These are phyloP conservation scores for Rhadinocentrus ornatus DNA, from an alignment of 2,797 vertebrate species.

Conservation along the genomic window DNA sequence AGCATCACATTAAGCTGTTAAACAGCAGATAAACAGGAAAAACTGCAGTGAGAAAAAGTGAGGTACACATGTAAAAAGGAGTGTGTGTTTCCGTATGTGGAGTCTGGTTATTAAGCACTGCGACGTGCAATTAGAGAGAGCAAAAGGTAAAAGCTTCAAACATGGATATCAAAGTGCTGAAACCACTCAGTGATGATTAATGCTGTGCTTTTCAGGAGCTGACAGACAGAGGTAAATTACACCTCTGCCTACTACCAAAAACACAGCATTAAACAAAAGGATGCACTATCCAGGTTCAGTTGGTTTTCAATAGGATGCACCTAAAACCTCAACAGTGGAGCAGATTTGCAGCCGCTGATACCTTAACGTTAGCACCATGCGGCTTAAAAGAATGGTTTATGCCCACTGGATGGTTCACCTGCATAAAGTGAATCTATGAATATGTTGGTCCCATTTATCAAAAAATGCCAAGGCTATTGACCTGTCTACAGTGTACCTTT, in stretches of 20 bases:
- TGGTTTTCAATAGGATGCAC: conserved; percentile 10
- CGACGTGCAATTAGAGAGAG: neutral
- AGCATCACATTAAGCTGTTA: neutral
- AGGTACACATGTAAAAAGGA: neutral
- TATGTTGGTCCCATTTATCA: conserved; percentile 58
- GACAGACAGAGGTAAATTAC: conserved; percentile 14
- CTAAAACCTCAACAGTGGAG: neutral
- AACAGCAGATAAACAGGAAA: too few species aligned
- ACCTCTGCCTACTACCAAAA: conserved; percentile 4
- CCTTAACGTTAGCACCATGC: conserved; percentile 23
- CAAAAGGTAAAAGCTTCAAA: conserved; percentile 27
- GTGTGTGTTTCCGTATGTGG: neutral
- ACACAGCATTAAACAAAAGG: neutral
- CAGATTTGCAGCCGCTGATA: conserved; percentile 28
- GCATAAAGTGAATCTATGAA: conserved; percentile 62
- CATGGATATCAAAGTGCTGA: conserved; percentile 48
- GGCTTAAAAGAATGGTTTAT: conserved; percentile 43
- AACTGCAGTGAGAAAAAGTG: neutral
- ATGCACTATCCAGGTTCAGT: neutral
- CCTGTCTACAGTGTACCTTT: conserved; percentile 48
- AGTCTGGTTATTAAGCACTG: neutral
- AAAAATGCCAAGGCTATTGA: conserved; percentile 57
- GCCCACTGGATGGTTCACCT: conserved; percentile 26
- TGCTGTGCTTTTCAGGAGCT: conserved; percentile 1
- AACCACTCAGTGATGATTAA: conserved; percentile 40